Conservation (phyloP, 2,113 vertebrate genomes). For the Notiomystis cincta region DNA sequence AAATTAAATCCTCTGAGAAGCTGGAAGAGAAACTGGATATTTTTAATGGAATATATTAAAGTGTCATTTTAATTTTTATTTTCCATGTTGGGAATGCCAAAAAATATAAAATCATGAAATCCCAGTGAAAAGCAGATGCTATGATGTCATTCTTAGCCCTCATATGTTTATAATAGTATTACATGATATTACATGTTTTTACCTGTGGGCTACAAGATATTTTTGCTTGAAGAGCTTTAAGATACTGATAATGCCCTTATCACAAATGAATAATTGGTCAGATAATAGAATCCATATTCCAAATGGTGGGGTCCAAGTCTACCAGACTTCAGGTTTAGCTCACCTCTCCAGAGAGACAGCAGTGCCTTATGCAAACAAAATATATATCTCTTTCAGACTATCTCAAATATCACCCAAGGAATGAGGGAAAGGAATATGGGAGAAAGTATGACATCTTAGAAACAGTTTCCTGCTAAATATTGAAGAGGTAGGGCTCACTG, state of each 20-base stretch:
- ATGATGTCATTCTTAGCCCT: not conserved
- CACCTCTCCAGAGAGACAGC: not conserved
- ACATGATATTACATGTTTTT: not conserved
- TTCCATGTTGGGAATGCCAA: not conserved
- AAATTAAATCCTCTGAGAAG: not conserved
- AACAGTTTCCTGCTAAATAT: not conserved
- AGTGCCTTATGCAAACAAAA: not conserved
- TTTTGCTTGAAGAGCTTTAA: not conserved
- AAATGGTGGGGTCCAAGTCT: not conserved
- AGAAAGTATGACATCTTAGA: not conserved
- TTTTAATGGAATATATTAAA: constrained; percentile 32
- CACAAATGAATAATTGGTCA: not conserved
- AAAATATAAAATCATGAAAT: not conserved
- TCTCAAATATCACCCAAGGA: not conserved
- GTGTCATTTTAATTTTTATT: not conserved
- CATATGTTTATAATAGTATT: not conserved
- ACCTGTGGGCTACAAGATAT: not conserved
- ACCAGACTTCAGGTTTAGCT: not conserved
- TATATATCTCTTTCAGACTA: not conserved
- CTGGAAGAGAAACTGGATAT: not conserved
- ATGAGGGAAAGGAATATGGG: not conserved
- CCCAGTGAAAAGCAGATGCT: not conserved
- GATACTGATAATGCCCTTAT: not conserved
- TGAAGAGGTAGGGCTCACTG: not conserved
- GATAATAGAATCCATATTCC: constrained; percentile 4